Evolutionary conservation across 2,113 vertebrate species (phyloP).

Genomic region (Colossoma macropomum): DNA sequence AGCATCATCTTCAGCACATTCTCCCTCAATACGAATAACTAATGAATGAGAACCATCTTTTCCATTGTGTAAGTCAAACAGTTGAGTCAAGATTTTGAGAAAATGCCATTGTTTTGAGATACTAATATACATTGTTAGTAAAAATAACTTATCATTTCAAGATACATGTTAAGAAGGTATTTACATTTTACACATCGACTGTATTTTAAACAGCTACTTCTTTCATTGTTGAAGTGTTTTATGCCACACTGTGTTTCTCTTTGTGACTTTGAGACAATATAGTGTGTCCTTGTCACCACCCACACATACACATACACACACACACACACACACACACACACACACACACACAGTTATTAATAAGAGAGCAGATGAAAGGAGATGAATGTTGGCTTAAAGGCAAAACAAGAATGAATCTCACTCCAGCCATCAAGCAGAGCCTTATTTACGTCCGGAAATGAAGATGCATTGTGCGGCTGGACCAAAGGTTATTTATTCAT

Average conservation of each 20-base stretch:
- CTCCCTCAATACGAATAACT: no score
- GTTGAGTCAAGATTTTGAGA: no score
- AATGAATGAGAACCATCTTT: no score
- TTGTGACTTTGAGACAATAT: not conserved
- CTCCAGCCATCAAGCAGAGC: conserved; percentile 37
- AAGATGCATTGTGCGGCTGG: conserved; percentile 50
- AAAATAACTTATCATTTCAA: no score
- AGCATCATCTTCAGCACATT: no score
- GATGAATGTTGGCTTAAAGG: conserved; percentile 51
- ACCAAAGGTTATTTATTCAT: conserved; percentile 56
- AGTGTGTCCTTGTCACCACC: conserved; percentile 36
- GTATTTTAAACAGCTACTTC: not conserved
- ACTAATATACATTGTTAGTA: no score
- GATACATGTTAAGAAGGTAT: no score
- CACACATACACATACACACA: conserved; percentile 20
- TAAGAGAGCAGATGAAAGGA: conserved; percentile 56
- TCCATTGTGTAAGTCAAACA: no score
- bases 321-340: conserved; percentile 14
- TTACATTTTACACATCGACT: no score
- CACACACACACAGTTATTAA: conserved; percentile 44
- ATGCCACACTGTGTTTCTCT: not conserved
- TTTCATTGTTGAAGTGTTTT: not conserved
- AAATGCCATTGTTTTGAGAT: no score
- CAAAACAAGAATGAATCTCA: conserved; percentile 51
- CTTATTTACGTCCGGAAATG: conserved; percentile 56